Conservation (phyloP, 2,888 invertebrate species). For the Melikaiella ostensackeni region DNA sequence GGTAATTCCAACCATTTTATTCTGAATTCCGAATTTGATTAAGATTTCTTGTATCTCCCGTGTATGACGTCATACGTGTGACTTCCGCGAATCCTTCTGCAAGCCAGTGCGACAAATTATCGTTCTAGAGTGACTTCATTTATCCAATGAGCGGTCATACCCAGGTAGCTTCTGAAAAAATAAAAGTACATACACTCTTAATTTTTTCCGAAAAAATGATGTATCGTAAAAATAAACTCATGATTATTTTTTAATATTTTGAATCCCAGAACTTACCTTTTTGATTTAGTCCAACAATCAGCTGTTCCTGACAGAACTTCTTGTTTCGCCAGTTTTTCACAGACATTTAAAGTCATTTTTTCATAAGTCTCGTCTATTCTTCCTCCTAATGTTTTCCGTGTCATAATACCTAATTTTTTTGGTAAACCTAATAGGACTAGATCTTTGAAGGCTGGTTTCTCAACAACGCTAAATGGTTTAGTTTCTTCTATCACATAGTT, state of each 20-base stretch:
- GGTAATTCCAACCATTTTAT: slow-evolving; percentile 36
- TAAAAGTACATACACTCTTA: no score
- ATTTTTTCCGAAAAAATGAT: no score
- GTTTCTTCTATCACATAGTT: neutral
- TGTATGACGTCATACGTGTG: slow-evolving; percentile 38
- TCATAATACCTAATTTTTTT: neutral
- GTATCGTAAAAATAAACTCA: no score
- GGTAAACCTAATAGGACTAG: neutral
- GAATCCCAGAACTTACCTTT: no score
- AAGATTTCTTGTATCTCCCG: slow-evolving; percentile 27
- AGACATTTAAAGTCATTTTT: no score
- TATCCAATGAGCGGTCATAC: slow-evolving; percentile 26
- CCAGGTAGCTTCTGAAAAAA: no score
- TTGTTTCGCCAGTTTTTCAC: no score
- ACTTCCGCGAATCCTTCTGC: slow-evolving; percentile 9
- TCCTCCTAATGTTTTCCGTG: slow-evolving; percentile 2
- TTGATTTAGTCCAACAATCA: no score
- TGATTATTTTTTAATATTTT: no score
- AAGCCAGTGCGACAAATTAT: neutral
- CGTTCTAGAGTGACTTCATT: slow-evolving; percentile 13
- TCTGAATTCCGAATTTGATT: slow-evolving; percentile 34
- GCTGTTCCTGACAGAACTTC: no score
- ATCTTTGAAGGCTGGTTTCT: neutral
- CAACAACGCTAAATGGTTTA: neutral
- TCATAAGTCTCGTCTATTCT: neutral